Conservation (phyloP, 2,888 invertebrate genomes). For the Parnassius mnemosyne region DNA sequence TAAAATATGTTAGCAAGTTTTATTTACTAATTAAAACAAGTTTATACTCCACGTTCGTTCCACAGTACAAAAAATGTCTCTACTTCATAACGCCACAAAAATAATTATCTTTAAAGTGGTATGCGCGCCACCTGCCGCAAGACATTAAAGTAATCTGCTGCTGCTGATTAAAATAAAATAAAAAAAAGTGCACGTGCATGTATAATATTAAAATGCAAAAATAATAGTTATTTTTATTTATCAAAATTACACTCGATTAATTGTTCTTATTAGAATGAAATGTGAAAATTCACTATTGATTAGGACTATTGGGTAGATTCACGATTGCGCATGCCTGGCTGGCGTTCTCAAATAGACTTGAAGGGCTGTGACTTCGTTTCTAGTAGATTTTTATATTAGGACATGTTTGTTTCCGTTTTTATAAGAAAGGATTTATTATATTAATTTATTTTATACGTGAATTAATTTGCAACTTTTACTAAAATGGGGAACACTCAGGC, state of each 20-base stretch:
- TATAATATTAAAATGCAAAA: not conserved
- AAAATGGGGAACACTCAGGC: constrained; percentile 80
- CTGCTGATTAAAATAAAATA: no score
- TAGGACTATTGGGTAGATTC: constrained; percentile 1
- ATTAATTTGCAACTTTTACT: constrained; percentile 13
- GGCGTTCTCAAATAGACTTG: constrained; percentile 20
- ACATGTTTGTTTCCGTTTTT: constrained; percentile 3
- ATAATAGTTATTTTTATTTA: not conserved
- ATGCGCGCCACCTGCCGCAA: constrained; percentile 19
- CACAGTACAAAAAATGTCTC: no score
- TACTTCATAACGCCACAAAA: no score
- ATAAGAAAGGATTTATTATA: constrained; percentile 5
- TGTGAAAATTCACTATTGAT: constrained; percentile 15
- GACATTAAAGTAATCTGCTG: no score
- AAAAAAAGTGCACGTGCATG: no score
- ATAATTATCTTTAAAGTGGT: not conserved
- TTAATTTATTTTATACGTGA: constrained; percentile 8
- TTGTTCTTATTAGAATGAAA: not conserved
- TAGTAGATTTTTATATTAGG: constrained; percentile 29
- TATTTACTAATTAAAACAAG: no score
- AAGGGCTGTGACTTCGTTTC: constrained; percentile 55
- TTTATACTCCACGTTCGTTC: no score
- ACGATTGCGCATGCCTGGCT: constrained; percentile 25
- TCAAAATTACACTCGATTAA: not conserved
- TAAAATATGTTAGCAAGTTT: no score